A percentile compares a stretch with the other conserved stretches of the same genome.
Conservation (phyloP, 2,888 invertebrate species). For the Parascotia fuliginaria region DNA sequence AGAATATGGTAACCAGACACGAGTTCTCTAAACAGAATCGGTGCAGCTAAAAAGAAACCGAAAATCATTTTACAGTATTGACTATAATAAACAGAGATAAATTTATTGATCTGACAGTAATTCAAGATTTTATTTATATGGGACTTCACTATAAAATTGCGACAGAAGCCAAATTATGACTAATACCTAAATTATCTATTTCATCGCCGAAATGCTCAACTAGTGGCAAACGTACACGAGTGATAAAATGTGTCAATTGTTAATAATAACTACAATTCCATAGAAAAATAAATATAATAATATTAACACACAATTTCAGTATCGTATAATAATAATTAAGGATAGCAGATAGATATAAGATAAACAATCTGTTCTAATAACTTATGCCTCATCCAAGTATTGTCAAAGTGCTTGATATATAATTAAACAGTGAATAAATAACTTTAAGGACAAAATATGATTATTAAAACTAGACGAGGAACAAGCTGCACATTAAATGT, state of each 20-base stretch:
- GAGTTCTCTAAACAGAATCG: no score
- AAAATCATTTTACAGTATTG: no score
- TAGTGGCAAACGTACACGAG: background rate
- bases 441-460: slow-evolving; percentile 17
- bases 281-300: slow-evolving; percentile 74
- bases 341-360: slow-evolving; percentile 38
- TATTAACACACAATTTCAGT: slow-evolving; percentile 58
- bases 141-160: no score
- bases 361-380: slow-evolving; percentile 30
- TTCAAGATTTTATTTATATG: no score
- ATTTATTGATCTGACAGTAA: no score
- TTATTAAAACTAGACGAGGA: slow-evolving; percentile 43
- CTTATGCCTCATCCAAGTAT: slow-evolving; percentile 38
- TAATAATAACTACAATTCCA: slow-evolving; percentile 64
- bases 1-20: no score
- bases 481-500: slow-evolving; percentile 43
- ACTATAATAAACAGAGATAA: no score
- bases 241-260: slow-evolving; percentile 58
- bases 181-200: no score
- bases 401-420: slow-evolving; percentile 21
- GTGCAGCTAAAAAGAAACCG: no score
- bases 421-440: slow-evolving; percentile 29
- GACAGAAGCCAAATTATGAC: no score
- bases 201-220: background rate
- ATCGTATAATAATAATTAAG: slow-evolving; percentile 43